Evolutionary conservation across 2,113 vertebrate genomes (phyloP).

Genomic region (Apteryx mantelli): DNA sequence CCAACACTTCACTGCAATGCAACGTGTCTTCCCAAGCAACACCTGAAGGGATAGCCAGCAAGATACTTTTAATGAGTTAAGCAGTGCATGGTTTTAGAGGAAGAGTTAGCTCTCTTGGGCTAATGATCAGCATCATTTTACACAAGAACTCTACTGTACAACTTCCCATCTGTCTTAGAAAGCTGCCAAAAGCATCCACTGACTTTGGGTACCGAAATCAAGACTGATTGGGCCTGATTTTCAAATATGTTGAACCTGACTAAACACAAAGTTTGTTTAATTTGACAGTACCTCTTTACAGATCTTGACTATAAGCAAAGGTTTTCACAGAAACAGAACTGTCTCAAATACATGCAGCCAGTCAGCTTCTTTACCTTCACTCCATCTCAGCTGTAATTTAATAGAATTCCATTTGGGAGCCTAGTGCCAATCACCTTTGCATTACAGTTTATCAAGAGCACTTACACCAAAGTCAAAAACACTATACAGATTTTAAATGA

Average conservation of each 20-base stretch:
- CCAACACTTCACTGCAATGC: fast-evolving
- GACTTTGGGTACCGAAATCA: neutral
- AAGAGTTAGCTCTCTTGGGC: neutral
- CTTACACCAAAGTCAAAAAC: neutral
- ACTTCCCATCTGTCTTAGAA: neutral
- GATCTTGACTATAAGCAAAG: neutral
- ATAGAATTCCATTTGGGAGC: neutral
- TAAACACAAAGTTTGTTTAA: neutral
- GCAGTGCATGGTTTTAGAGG: neutral
- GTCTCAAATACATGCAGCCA: neutral
- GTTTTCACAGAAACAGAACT: neutral
- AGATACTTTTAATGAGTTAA: neutral
- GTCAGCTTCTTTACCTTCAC: neutral
- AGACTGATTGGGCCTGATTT: neutral
- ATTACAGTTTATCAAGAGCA: neutral
- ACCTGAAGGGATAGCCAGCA: neutral
- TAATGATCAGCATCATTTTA: neutral
- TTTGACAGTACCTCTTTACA: neutral
- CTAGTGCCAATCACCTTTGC: neutral
- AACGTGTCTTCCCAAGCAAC: fast-evolving
- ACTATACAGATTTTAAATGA: neutral
- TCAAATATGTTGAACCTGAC: neutral
- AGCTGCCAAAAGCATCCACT: neutral
- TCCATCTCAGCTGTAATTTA: neutral
- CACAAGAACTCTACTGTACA: neutral